These are phyloP conservation scores for Equus przewalskii DNA, from an alignment of 2,113 vertebrate genomes.

Conservation along the genomic window DNA sequence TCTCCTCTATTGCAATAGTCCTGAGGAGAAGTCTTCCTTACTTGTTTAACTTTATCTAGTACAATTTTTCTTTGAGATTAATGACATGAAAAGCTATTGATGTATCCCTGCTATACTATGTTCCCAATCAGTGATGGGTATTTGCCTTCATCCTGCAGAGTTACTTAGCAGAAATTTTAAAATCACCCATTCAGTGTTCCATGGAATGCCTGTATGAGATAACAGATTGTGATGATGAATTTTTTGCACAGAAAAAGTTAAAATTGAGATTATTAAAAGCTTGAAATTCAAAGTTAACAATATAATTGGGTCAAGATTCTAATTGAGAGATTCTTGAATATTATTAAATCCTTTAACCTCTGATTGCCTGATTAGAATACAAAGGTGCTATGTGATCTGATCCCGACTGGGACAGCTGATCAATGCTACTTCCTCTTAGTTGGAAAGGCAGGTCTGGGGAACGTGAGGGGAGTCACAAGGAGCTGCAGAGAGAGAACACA, in stretches of 20 bases:
- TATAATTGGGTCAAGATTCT: constrained; percentile 34
- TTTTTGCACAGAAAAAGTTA: constrained; percentile 4
- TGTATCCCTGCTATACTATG: not conserved
- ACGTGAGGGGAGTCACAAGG: not conserved
- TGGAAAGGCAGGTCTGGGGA: not conserved
- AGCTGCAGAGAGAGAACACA: not conserved
- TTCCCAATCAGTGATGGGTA: not conserved
- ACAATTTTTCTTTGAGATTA: not conserved
- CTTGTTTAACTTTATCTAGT: not conserved
- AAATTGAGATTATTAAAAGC: not conserved
- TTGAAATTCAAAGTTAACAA: constrained; percentile 3
- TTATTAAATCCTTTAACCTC: constrained; percentile 39
- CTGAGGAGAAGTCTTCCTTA: not conserved
- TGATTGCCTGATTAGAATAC: constrained; percentile 2
- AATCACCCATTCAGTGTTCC: not conserved
- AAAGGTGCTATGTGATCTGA: not conserved
- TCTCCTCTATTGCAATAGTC: not conserved
- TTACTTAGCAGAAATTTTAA: not conserved
- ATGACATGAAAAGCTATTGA: not conserved
- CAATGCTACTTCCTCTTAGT: not conserved
- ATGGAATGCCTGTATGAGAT: not conserved
- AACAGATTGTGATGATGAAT: not conserved
- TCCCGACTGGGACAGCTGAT: not conserved
- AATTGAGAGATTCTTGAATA: constrained; percentile 7
- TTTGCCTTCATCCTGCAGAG: constrained; percentile 30